Evolutionary conservation across 2,888 invertebrate species (phyloP).

Genomic region (Gymnocheta viridis): DNA sequence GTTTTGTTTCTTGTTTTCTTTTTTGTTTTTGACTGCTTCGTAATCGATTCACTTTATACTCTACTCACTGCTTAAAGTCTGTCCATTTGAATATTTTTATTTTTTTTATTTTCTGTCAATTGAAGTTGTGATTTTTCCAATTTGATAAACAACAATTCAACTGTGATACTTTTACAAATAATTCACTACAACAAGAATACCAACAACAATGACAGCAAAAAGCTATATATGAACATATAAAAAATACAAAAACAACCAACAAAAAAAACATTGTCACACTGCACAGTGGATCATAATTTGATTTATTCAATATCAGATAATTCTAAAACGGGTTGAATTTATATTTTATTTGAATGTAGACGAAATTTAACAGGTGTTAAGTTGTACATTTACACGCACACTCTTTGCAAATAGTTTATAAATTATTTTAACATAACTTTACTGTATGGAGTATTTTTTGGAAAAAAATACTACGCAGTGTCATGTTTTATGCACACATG

Average conservation of each 20-base stretch:
- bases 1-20: slow-evolving; percentile 8
- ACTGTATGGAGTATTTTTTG: slow-evolving; percentile 5
- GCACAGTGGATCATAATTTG: slow-evolving; percentile 13
- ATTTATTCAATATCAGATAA: background rate
- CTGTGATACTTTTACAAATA: slow-evolving; percentile 67
- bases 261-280: slow-evolving; percentile 25
- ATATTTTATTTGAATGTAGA: background rate
- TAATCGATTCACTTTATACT: slow-evolving; percentile 31
- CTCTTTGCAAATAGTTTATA: background rate
- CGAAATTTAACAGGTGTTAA: background rate
- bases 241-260: background rate
- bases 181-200: slow-evolving; percentile 41
- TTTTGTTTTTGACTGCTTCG: slow-evolving; percentile 4
- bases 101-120: slow-evolving; percentile 58
- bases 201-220: slow-evolving; percentile 9
- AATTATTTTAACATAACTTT: background rate
- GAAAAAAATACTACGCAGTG: slow-evolving; percentile 32
- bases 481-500: slow-evolving; percentile 26
- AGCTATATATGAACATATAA: slow-evolving; percentile 39
- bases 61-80: slow-evolving; percentile 12
- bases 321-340: background rate
- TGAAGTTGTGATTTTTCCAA: slow-evolving; percentile 69
- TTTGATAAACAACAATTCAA: slow-evolving; percentile 71
- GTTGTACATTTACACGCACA: background rate
- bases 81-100: slow-evolving; percentile 28